These are phyloP conservation scores for Podilymbus podiceps DNA, from an alignment of 2,113 vertebrate species.

Conservation along the genomic window DNA sequence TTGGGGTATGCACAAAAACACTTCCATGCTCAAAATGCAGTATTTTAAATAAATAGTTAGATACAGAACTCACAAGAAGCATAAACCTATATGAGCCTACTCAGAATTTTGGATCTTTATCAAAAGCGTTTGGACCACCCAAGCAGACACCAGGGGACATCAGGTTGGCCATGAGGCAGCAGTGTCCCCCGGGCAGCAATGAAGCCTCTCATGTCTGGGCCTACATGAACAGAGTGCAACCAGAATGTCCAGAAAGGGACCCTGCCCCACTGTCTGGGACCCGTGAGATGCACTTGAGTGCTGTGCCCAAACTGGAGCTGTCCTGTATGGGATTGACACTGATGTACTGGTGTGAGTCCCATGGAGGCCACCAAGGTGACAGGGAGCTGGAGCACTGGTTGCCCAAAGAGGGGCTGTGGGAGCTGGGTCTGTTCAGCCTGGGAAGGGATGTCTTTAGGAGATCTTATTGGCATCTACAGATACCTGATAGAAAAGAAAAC, in stretches of 20 bases:
- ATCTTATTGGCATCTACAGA: neutral
- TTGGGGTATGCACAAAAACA: neutral
- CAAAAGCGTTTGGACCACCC: neutral
- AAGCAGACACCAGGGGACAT: neutral
- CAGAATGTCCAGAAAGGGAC: neutral
- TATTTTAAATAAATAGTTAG: neutral
- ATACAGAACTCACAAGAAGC: neutral
- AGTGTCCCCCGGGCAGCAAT: neutral
- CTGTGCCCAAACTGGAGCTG: neutral
- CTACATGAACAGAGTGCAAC: neutral
- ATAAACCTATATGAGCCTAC: neutral
- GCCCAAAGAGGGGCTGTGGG: neutral
- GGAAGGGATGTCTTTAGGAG: neutral
- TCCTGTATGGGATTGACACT: neutral
- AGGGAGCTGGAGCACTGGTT: neutral
- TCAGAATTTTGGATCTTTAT: neutral
- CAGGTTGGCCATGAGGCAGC: neutral
- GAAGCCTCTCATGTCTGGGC: neutral
- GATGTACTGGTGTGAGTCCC: neutral
- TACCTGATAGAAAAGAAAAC: neutral
- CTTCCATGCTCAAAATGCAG: neutral
- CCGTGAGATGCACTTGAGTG: no score
- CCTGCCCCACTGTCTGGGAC: neutral
- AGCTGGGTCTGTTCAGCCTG: neutral
- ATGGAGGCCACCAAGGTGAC: rapidly evolving